These are phyloP conservation scores for Calliphora vicina DNA, from an alignment of 1,140 invertebrate species.

Conservation along the genomic window DNA sequence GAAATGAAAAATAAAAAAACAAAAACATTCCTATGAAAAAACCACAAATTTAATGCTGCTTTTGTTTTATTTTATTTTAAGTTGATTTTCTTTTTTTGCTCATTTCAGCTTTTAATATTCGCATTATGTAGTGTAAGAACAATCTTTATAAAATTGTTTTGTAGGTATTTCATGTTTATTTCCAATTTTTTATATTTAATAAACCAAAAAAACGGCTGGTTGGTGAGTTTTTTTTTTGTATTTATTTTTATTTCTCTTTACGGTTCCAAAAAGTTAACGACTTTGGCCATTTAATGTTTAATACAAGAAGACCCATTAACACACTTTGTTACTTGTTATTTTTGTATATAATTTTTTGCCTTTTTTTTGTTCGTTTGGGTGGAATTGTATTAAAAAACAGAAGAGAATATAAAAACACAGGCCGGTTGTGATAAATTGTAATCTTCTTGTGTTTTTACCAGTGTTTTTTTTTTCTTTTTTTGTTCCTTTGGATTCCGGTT, in stretches of 20 bases:
- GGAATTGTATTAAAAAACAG: not conserved
- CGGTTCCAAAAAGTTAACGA: conserved; percentile 6
- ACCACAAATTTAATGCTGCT: not conserved
- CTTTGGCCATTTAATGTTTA: not conserved
- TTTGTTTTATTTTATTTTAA: not conserved
- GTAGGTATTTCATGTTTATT: conserved; percentile 11
- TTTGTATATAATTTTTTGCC: not conserved
- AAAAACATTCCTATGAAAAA: not conserved
- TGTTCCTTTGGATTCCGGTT: not conserved
- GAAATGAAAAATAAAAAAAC: not conserved
- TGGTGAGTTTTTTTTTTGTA: not conserved
- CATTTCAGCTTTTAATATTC: not conserved
- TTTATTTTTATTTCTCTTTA: not conserved
- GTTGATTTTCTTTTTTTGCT: not conserved
- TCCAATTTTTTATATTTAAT: not conserved
- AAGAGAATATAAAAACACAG: not conserved
- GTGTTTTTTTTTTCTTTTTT: not conserved
- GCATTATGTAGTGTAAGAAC: not conserved
- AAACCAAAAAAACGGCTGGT: conserved; percentile 2
- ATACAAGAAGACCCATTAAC: not conserved
- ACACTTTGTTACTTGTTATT: not conserved
- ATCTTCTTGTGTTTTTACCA: not conserved
- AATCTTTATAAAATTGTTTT: conserved; percentile 9
- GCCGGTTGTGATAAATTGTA: not conserved
- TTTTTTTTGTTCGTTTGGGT: not conserved